Evolutionary conservation across 2,888 invertebrate genomes (phyloP).

Genomic region (Calliopum simillimum): DNA sequence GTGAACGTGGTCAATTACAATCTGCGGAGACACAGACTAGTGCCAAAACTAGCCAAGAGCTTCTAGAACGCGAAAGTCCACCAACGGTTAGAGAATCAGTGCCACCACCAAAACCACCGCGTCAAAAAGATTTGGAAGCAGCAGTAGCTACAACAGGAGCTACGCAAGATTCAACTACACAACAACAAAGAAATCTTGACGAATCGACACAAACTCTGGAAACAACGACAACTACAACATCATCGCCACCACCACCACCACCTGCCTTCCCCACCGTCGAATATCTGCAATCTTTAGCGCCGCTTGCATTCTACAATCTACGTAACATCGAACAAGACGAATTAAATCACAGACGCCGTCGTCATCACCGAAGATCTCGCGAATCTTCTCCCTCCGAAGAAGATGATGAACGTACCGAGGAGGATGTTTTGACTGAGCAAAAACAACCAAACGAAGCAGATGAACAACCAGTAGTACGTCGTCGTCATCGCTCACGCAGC

Average conservation of each 20-base stretch:
- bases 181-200: slow-evolving; percentile 52
- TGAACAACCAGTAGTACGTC: slow-evolving; percentile 69
- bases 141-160: neutral
- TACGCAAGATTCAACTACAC: neutral
- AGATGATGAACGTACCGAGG: slow-evolving; percentile 41
- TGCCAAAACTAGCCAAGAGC: slow-evolving; percentile 56
- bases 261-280: slow-evolving; percentile 67
- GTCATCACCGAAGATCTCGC: slow-evolving; percentile 40
- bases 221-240: slow-evolving; percentile 45
- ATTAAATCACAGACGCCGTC: slow-evolving; percentile 68
- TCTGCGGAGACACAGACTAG: slow-evolving; percentile 67
- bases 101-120: slow-evolving; percentile 59
- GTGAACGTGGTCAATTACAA: slow-evolving; percentile 56
- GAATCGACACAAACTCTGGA: slow-evolving; percentile 59
- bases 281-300: slow-evolving; percentile 71
- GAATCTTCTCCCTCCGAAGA: slow-evolving; percentile 45
- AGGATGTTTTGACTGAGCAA: slow-evolving; percentile 44
- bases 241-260: slow-evolving; percentile 69
- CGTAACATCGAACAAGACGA: slow-evolving; percentile 64
- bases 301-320: slow-evolving; percentile 67
- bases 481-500: slow-evolving; percentile 62
- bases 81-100: slow-evolving; percentile 40
- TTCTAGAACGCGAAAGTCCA: slow-evolving; percentile 44
- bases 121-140: slow-evolving; percentile 47
- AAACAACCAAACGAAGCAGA: slow-evolving; percentile 65